Evolutionary conservation across 1,140 invertebrate genomes (phyloP), one percentile per base, ranked within the genome.

Genomic region (Saccostrea cuccullata): DNA sequence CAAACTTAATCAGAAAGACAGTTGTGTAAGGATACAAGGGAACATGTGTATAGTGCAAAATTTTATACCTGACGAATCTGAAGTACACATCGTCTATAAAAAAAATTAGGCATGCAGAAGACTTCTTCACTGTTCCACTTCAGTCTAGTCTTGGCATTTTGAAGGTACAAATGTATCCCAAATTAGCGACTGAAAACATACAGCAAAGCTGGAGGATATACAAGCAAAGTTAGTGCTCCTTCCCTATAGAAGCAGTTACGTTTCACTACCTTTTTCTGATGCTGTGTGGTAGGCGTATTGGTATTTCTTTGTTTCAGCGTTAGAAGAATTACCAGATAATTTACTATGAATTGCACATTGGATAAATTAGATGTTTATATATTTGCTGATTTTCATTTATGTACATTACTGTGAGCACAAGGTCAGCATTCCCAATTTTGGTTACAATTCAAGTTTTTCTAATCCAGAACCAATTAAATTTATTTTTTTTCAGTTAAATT

Each of bases 21-120:
- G 82, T 47, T 83, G 82, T 83, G 82, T 83, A 40, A 15, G 82
- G 20, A 83, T 83, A 13, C 12, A 15, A 17, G 82, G 82, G 17
- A 40, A 83, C 12, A 83, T 83, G 9, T 70, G 67, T 70, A 11
- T 23, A 26, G 9, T 70, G 67, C 20, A 70, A 9, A 70, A 70
- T 23, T 6, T 70, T 11, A 11, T 70, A n/a, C 20, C 2, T 70
- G 67, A 70, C 23, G 67, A 70, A 23, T 23, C 6, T 70, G 67
- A 70, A 23, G 67, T 23, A 11, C 23, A 70, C 67, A 70, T 70
- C 23, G 20, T 23, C 3, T 70, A 67, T 11, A 67, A 67, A 70
- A n/a, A 70, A 23, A 36, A 26, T 70, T 70, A n/a, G 11, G 23
- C n/a, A 70, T 6, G 23, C 11, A 70, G 67, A 30, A 11, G 23